Evolutionary conservation across 2,113 vertebrate species (phyloP).

Genomic region (Corythoichthys intestinalis): DNA sequence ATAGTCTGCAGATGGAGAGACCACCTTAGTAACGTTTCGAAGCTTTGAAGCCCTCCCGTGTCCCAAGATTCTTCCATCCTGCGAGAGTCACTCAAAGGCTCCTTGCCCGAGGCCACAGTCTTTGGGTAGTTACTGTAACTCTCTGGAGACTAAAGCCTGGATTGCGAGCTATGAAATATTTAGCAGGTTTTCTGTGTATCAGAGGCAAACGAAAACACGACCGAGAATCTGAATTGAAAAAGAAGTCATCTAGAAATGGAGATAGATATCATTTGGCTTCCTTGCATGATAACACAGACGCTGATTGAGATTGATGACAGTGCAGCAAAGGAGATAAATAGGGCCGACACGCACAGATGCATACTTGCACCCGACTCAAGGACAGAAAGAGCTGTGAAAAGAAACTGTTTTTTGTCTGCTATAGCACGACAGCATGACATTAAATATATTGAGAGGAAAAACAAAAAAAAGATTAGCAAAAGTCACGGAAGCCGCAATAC

Average conservation of each 20-base stretch:
- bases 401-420: slow-evolving; percentile 35
- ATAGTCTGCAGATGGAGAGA: slow-evolving; percentile 48
- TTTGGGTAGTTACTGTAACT: slow-evolving; percentile 20
- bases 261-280: not conserved
- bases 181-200: slow-evolving; percentile 12
- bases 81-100: slow-evolving; percentile 41
- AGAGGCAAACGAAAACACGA: slow-evolving; percentile 1
- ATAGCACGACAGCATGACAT: slow-evolving; percentile 26
- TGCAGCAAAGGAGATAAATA: slow-evolving; percentile 14
- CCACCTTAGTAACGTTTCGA: slow-evolving; percentile 57
- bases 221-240: not conserved
- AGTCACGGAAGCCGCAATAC: slow-evolving; percentile 19
- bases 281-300: not conserved
- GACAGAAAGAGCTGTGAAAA: slow-evolving; percentile 41
- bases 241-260: not conserved
- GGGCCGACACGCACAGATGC: not conserved
- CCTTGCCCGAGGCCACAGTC: slow-evolving; percentile 41
- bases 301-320: slow-evolving; percentile 2
- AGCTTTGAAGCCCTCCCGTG: slow-evolving; percentile 45
- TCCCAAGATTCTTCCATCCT: slow-evolving; percentile 38
- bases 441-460: not conserved
- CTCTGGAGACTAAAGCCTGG: slow-evolving; percentile 29
- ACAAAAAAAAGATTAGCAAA: not conserved
- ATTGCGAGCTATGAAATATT: slow-evolving; percentile 38
- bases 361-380: slow-evolving; percentile 32